Base-by-base conservation (phyloP, 2,888 invertebrate genomes). In the Himalopsyche anomala region DNA sequence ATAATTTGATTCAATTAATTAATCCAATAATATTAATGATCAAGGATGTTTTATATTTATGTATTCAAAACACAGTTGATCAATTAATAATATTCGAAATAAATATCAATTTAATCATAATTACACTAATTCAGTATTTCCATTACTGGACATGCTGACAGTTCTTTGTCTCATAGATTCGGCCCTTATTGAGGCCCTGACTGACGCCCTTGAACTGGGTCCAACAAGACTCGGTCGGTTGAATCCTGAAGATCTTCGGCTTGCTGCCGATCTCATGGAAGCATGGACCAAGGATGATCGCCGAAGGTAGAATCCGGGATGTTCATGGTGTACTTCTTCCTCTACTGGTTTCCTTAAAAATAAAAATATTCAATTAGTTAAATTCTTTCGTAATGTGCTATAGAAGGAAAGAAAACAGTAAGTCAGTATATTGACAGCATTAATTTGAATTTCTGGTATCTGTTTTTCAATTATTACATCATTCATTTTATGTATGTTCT, bases 171-270 rank as follows among this genome's bases (percentile, higher is more conserved):
- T 83, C 69, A 74, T 81, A 9, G 85, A 69, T 19, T 69, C 80
- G 12, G 92, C 91, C 45, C 93, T 90, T 15, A 93, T 90, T 0
- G 93, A 93, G 0, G 91, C 91, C 81, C 91, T 89, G 40, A 91
- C 89, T 0, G 91, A 91, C 0, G 92, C 93, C 28, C 93, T 91
- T 2, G 92, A 92, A 15, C 84, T 81, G 36, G 87, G 17, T 19
- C 86, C 84, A 40, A 85, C 11, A 90, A 5, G 91, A 90, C 42
- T 91, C 90, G 15, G 92, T 91, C 15, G 91, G 82, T 1, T 91
- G 90, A 85, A 92, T 90, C 62, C 92, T 88, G 90, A 93, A 92
- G 84, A 86, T 56, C 54, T 87, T 84, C 56, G 83, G 69, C 82
- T 82, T 17, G 83, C 55, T 5, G 79, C 62, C 9, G 90, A 69